phyloP scores from a whole-genome alignment of 2,888 invertebrate genomes.

The Drosophila robusta region DNA sequence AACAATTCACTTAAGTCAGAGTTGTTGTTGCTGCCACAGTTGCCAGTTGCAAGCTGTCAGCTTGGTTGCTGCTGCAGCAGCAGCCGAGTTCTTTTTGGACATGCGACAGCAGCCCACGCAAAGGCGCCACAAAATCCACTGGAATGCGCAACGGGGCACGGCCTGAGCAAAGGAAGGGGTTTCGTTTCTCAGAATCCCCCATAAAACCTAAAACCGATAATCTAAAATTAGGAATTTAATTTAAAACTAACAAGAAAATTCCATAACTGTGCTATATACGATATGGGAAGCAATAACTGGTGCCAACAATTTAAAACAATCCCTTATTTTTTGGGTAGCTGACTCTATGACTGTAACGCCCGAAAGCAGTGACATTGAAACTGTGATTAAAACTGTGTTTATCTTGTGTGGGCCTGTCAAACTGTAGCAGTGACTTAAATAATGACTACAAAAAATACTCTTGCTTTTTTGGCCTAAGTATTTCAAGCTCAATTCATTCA shows the following conservation, averaged over 20 bases:
- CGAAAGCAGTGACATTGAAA: no score
- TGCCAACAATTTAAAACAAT: no score
- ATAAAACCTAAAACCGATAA: neutral
- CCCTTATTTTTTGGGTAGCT: no score
- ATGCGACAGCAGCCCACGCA: constrained; percentile 25
- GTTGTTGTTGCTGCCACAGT: constrained; percentile 31
- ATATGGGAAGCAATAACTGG: neutral
- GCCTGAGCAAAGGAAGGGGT: neutral
- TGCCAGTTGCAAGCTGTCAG: constrained; percentile 24
- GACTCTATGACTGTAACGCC: no score
- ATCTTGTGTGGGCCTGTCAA: no score
- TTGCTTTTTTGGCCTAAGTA: no score
- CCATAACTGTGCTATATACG: neutral
- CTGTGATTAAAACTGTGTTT: no score
- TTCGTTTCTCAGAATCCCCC: neutral
- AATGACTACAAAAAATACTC: no score
- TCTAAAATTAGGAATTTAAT: neutral
- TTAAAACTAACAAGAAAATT: neutral
- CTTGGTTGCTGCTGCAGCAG: constrained; percentile 17
- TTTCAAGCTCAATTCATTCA: no score
- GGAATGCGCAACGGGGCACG: neutral
- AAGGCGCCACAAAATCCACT: constrained; percentile 15
- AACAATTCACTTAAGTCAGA: constrained; percentile 77
- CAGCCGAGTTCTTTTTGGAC: constrained; percentile 14
- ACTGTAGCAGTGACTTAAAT: no score